Base-by-base conservation (phyloP, 2,888 invertebrate species). In the Halocaridina rubra region DNA sequence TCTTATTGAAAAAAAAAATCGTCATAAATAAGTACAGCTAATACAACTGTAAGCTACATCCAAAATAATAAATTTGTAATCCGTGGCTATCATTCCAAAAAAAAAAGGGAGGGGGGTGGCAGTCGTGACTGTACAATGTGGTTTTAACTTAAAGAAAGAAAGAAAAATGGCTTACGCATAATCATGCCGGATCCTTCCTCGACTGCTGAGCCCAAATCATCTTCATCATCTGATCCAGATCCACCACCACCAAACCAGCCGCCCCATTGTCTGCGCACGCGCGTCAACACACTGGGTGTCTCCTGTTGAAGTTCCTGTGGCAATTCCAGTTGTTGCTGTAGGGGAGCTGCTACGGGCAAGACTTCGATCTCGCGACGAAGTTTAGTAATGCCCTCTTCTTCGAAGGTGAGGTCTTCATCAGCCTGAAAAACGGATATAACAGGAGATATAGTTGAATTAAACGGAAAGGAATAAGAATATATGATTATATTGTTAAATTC, bases 381-480 rank as follows among this genome's bases (percentile, higher is more conserved):
- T 1, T 46, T 33, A 1, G 67, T 27, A 29, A 78, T 27, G 19
- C 78, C 78, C 4, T 78, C 78, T n/a, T 78, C 78, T 16, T 78
- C 78, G 27, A 78, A 78, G 10, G 46, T 78, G 22, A 78, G 39
- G 78, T 78, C 78, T 22, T 78, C 78, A 29, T 78, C 78, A 8
- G 57, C 27, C 77, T 77, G 64, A 4, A 77, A 32, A 3, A 39
- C 4, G 24, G 13, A 24, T 24, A 46, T 27, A 39, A 3, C 19
- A 39, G 46, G 10, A 3, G 29, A 27, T 46, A 46, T 46, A n/a
- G n/a, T n/a, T n/a, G n/a, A n/a, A n/a, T n/a, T n/a, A n/a, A n/a
- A n/a, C n/a, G n/a, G n/a, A n/a, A n/a, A n/a, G n/a, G n/a, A n/a
- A n/a, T n/a, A n/a, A n/a, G n/a, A n/a, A n/a, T n/a, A n/a, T n/a